phyloP scores from a whole-genome alignment of 2,113 vertebrate genomes.

The Catharus fuscescens region DNA sequence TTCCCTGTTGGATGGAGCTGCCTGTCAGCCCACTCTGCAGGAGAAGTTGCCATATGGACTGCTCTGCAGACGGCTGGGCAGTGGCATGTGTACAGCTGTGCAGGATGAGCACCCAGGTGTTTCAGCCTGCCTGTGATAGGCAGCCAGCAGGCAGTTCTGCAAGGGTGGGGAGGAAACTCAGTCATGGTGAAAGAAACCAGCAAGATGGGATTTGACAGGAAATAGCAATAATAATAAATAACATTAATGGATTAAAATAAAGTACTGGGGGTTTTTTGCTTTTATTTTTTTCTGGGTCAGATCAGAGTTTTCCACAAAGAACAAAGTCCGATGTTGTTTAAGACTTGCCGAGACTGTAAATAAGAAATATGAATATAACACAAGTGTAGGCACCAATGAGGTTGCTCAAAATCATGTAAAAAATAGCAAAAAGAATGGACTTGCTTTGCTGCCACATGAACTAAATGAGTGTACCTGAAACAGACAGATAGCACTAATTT shows the following conservation, averaged over 20 bases:
- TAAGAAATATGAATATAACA: background rate
- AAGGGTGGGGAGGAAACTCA: background rate
- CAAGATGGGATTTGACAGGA: background rate
- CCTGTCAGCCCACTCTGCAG: background rate
- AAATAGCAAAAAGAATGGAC: background rate
- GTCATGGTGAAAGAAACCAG: background rate
- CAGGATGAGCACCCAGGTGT: slow-evolving; percentile 27
- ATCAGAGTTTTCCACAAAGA: background rate
- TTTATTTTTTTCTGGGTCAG: background rate
- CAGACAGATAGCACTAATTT: background rate
- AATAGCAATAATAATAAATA: background rate
- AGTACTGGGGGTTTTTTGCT: background rate
- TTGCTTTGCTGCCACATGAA: background rate
- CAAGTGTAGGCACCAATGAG: background rate
- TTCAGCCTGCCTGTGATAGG: slow-evolving; percentile 5
- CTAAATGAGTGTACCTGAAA: background rate
- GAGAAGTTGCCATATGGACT: slow-evolving; percentile 5
- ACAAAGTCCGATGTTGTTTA: background rate
- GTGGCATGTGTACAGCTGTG: slow-evolving; percentile 49
- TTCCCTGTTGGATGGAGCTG: background rate
- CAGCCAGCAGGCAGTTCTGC: background rate
- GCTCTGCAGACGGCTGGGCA: slow-evolving; percentile 32
- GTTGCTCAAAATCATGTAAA: background rate
- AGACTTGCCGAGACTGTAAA: background rate
- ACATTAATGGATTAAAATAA: background rate